These are phyloP conservation scores for Hetaerina titia DNA, from an alignment of 2,888 invertebrate genomes.

Conservation along the genomic window DNA sequence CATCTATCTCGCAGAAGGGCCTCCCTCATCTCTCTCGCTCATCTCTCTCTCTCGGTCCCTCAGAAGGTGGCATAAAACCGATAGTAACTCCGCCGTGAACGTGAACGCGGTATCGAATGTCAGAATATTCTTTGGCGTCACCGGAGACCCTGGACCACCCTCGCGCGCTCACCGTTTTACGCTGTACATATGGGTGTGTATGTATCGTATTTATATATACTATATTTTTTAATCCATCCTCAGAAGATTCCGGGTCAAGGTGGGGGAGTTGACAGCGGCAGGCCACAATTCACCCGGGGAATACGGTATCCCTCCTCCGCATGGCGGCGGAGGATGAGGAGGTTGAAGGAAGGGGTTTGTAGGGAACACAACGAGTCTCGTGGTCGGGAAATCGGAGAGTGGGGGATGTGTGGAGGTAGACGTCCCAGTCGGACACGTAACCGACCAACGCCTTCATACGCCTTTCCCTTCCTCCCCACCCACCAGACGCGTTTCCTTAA, in stretches of 20 bases:
- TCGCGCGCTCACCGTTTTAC: background rate
- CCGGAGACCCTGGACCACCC: background rate
- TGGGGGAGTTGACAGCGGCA: background rate
- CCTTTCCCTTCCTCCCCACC: background rate
- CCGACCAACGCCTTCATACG: background rate
- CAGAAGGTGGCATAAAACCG: background rate
- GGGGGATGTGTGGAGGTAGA: background rate
- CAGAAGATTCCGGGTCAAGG: background rate
- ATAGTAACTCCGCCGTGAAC: background rate
- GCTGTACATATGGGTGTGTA: too few relatives aligned
- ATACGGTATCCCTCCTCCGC: background rate
- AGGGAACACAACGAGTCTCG: background rate
- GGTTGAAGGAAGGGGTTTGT: too few relatives aligned
- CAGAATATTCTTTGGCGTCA: background rate
- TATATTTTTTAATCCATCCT: too few relatives aligned
- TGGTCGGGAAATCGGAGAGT: background rate
- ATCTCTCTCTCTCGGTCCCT: background rate
- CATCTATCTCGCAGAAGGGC: too few relatives aligned
- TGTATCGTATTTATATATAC: too few relatives aligned
- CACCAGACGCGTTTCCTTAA: constrained; percentile 8
- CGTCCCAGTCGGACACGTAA: constrained; percentile 27
- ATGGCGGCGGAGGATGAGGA: background rate
- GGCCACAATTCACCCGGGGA: background rate
- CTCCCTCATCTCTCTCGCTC: too few relatives aligned
- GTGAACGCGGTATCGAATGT: background rate